Evolutionary conservation across 2,888 invertebrate species (phyloP), one percentile per base, ranked within the genome.

Genomic region (Hydriomena furcata): DNA sequence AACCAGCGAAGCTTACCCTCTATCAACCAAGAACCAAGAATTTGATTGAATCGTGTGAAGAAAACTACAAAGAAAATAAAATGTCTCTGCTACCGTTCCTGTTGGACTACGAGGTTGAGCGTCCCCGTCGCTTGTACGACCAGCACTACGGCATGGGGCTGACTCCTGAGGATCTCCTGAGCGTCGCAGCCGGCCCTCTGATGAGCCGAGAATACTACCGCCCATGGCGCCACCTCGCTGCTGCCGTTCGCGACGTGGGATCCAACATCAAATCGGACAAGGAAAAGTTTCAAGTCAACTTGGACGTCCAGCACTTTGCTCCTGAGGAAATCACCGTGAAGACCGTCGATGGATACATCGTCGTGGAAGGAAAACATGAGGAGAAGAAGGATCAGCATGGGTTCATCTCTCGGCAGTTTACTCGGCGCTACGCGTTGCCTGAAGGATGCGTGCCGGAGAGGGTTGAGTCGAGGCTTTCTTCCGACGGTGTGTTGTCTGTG

Each of bases 291-390:
- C 85, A 86, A 68, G 93, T 94, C 0, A 93, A 92, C 61, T 78
- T 96, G 60, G 95, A 96, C 68, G 95, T 96, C 3, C 93, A 94
- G 57, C 94, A 95, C 63, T 96, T 95, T 64, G 76, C 92, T 4
- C 96, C 96, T 0, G 93, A 93, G 31, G 96, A 96, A 72, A 92
- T 96, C 25, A 91, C 91, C 4, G 95, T 96, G 5, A 95, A 95
- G 78, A 95, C 94, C 0, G 91, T 93, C 0, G 95, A 95, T 44
- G 92, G 93, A 27, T 91, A 82, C 40, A 92, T 96, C 8, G 91
- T 95, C 1, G 91, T 95, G 0, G 95, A 96, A 77, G 96, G 94
- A 0, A 95, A 94, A 69, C 96, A 96, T 65, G 95, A 95, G 63
- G 95, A 96, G 73, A 94, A 93, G 67, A 92, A 93, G 54, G 95